Conservation (phyloP, 2,113 vertebrate genomes). For the Engraulis encrasicolus region DNA sequence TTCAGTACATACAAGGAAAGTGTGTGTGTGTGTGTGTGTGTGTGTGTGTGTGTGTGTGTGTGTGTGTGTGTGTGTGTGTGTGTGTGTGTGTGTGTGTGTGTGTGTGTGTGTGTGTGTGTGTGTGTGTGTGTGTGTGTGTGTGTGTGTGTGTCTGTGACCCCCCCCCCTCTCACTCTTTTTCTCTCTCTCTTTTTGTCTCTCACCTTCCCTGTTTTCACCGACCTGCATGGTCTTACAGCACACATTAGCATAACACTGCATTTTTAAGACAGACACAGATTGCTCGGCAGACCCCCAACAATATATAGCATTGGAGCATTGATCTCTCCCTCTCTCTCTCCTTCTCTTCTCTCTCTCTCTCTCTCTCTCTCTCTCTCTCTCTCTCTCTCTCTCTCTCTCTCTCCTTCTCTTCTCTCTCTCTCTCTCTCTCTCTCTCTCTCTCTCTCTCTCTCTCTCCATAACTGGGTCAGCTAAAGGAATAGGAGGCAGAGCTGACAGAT, state of each 20-base stretch:
- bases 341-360: too few relatives aligned
- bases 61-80: too few relatives aligned
- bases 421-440: conserved; percentile 38
- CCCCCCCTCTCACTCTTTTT: too few relatives aligned
- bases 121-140: too few relatives aligned
- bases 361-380: conserved; percentile 38
- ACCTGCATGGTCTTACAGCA: not conserved
- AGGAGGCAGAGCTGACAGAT: conserved; percentile 68
- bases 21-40: too few relatives aligned
- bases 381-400: conserved; percentile 39
- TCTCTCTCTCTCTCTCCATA: conserved; percentile 41
- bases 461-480: conserved; percentile 6
- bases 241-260: not conserved
- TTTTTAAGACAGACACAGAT: not conserved
- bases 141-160: too few relatives aligned
- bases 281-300: not conserved
- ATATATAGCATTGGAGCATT: not conserved
- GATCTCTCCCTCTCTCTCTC: too few relatives aligned
- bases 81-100: too few relatives aligned
- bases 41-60: too few relatives aligned
- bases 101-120: too few relatives aligned
- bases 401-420: conserved; percentile 33
- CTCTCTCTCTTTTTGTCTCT: not conserved
- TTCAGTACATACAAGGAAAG: too few relatives aligned
- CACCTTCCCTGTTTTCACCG: not conserved